These are phyloP conservation scores for Baccha elongata DNA, from an alignment of 2,888 invertebrate genomes.

Conservation along the genomic window DNA sequence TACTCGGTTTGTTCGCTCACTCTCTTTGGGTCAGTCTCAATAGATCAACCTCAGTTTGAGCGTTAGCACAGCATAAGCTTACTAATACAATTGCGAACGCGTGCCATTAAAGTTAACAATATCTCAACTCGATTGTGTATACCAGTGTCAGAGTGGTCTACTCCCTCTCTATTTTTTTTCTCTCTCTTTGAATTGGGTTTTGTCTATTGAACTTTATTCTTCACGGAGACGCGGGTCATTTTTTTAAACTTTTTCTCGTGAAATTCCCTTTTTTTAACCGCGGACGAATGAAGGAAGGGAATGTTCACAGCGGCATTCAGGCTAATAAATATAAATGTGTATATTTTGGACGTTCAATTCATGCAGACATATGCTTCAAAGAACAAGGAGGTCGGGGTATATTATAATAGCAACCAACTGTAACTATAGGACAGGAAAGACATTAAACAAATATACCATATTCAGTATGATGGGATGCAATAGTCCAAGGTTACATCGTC, in stretches of 20 bases:
- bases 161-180: constrained; percentile 40
- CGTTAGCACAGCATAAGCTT: constrained; percentile 20
- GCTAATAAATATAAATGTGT: constrained; percentile 22
- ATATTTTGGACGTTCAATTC: constrained; percentile 57
- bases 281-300: neutral
- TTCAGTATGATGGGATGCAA: constrained; percentile 64
- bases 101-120: constrained; percentile 32
- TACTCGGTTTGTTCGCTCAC: constrained; percentile 56
- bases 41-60: neutral
- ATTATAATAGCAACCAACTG: neutral
- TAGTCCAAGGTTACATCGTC: constrained; percentile 73
- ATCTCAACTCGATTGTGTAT: constrained; percentile 34
- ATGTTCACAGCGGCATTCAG: constrained; percentile 31
- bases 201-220: constrained; percentile 37
- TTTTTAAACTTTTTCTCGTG: constrained; percentile 38
- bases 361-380: constrained; percentile 50
- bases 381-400: constrained; percentile 31
- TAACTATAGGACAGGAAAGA: constrained; percentile 53
- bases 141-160: neutral
- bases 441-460: constrained; percentile 40
- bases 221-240: constrained; percentile 28
- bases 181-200: constrained; percentile 8
- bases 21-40: constrained; percentile 68
- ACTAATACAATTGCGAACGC: constrained; percentile 72
- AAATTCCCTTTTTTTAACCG: constrained; percentile 61